Base-by-base conservation (phyloP, 2,113 vertebrate species). In the Forbesichthys agassizii region DNA sequence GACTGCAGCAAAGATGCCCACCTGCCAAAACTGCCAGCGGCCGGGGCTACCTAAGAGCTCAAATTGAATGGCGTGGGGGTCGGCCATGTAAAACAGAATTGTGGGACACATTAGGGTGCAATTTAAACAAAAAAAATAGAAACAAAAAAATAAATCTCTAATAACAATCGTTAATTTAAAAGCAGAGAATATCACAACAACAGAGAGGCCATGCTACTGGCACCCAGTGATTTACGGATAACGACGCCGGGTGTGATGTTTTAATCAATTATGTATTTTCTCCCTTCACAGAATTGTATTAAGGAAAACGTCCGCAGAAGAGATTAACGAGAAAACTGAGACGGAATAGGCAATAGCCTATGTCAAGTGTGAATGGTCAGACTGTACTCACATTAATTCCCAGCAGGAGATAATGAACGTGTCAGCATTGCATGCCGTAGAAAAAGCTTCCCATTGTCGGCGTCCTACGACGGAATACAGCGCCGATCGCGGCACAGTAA, bases 361-460 rank as follows among this genome's bases (percentile, higher is more conserved):
- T 13, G 64, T 33, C 64, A 16, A 36, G n/a, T 53, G 62, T 16
- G 71, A 79, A 48, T n/a, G 33, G 58, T 11, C 61, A 71, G 71
- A 73, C 14, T 74, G 69, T 85, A 93, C 93, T 93, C 87, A 93
- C 93, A 76, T 85, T 80, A 77, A 88, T 75, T 70, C 73, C 71
- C 73, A 65, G 67, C 71, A 74, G 77, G 59, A 72, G 78, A 64
- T 74, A 74, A 68, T 18, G 75, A 65, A 64, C 27, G 82, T 74
- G 79, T 89, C 86, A 91, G 85, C 89, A 88, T 81, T 61, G 75
- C 73, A 74, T 75, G 69, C 61, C 14, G 53, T 13, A 33, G 48
- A 73, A 64, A 76, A 63, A 61, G 73, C 62, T 66, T 61, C 73
- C 81, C 88, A 91, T 91, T 82, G 83, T 87, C 80, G 77, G 69